Evolutionary conservation across 2,113 vertebrate species (phyloP).

Genomic region (Prunella himalayana): DNA sequence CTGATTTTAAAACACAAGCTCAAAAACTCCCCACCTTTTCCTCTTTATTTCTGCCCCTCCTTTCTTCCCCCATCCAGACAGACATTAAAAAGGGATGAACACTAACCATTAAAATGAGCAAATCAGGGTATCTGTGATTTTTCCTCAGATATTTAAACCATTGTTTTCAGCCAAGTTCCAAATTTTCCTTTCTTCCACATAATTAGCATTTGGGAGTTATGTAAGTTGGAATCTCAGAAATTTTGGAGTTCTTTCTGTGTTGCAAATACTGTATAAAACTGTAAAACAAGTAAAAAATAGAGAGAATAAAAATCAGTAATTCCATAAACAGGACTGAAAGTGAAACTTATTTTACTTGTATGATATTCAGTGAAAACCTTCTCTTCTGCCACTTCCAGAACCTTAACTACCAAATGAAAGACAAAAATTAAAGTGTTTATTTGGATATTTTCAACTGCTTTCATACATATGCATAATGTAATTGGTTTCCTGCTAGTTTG

Average conservation of each 20-base stretch:
- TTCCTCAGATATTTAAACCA: not conserved
- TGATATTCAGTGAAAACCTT: not conserved
- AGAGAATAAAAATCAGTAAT: not conserved
- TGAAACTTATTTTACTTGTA: not conserved
- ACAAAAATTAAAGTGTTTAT: not conserved
- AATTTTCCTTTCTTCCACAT: not conserved
- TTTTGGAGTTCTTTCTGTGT: not conserved
- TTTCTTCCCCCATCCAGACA: not conserved
- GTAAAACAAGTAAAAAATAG: not conserved
- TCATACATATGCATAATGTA: not conserved
- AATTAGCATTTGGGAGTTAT: not conserved
- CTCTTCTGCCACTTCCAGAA: not conserved
- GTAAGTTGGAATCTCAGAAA: not conserved
- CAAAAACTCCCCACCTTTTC: not conserved
- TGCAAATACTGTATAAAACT: not conserved
- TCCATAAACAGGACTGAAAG: not conserved
- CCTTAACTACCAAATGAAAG: not conserved
- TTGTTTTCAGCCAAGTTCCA: not conserved
- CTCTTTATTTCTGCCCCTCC: not conserved
- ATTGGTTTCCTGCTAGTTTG: not conserved
- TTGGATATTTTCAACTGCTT: not conserved
- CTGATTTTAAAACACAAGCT: not conserved
- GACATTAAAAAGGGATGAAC: not conserved
- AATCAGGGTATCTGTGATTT: not conserved
- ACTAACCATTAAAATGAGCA: not conserved